Percentiles rank a stretch among this genome's conserved stretches.
These are phyloP conservation scores for Lytechinus variegatus DNA, from an alignment of 35 echinoderm and acorn worm species.

Conservation along the genomic window DNA sequence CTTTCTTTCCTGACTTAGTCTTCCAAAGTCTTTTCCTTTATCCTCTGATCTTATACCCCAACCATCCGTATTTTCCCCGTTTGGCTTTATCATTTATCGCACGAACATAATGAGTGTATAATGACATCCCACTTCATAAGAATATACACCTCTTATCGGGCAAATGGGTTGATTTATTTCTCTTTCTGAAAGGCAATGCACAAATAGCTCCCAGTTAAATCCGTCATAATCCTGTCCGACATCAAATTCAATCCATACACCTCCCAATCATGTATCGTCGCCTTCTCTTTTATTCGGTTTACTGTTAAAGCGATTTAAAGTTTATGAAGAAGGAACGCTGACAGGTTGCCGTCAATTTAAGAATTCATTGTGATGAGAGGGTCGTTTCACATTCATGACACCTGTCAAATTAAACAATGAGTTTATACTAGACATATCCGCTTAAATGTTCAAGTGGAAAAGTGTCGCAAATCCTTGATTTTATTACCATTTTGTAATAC, in stretches of 20 bases:
- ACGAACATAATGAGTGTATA: conserved; percentile 23
- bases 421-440: neutral
- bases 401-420: conserved; percentile 2
- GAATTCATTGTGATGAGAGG: neutral
- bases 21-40: neutral
- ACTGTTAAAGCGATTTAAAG: neutral
- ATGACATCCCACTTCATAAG: conserved; percentile 15
- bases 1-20: neutral
- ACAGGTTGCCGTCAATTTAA: neutral
- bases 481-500: neutral
- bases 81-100: neutral
- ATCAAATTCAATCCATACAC: neutral
- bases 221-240: neutral
- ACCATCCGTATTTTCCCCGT: neutral
- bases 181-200: neutral
- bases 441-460: neutral
- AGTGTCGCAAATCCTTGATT: neutral
- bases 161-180: conserved; percentile 25
- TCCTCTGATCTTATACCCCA: neutral
- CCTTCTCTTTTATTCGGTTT: neutral
- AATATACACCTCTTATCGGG: neutral
- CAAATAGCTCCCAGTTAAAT: conserved; percentile 28
- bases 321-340: neutral
- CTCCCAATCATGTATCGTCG: neutral
- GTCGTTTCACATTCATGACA: neutral